phyloP scores from a whole-genome alignment of 2,888 invertebrate species.

The Drosophila diplacantha region DNA sequence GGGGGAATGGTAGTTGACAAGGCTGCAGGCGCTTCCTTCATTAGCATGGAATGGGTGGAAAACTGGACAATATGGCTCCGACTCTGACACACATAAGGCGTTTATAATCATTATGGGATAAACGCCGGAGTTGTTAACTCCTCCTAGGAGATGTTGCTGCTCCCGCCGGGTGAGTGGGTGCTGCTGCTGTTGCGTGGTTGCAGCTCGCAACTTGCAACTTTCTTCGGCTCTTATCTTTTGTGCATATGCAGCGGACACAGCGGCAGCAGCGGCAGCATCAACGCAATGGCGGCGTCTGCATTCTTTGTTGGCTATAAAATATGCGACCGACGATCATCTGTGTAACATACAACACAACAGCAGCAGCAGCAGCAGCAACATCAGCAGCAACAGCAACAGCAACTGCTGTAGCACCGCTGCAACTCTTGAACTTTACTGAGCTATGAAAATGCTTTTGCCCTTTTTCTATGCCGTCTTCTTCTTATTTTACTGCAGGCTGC shows the following conservation, averaged over 20 bases:
- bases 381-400: constrained; percentile 28
- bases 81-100: constrained; percentile 60
- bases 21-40: constrained; percentile 67
- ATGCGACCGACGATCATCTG: constrained; percentile 68
- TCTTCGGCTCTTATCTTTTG: constrained; percentile 66
- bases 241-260: constrained; percentile 63
- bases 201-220: constrained; percentile 49
- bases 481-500: constrained; percentile 36
- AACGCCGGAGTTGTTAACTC: constrained; percentile 26
- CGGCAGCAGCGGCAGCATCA: constrained; percentile 52
- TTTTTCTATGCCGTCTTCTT: constrained; percentile 49
- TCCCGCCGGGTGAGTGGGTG: constrained; percentile 49
- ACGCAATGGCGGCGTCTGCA: constrained; percentile 67
- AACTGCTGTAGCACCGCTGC: constrained; percentile 38
- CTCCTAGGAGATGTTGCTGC: constrained; percentile 48
- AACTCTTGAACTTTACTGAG: constrained; percentile 72
- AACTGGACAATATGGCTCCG: constrained; percentile 36
- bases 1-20: constrained; percentile 51
- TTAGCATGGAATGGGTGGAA: constrained; percentile 52
- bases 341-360: constrained; percentile 37
- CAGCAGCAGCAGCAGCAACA: constrained; percentile 35
- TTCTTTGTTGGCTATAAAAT: constrained; percentile 60
- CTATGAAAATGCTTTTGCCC: constrained; percentile 67
- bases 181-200: constrained; percentile 45
- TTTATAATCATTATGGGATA: constrained; percentile 45